Evolutionary conservation across 2,888 invertebrate species (phyloP).

Genomic region (Tipula helvola): DNA sequence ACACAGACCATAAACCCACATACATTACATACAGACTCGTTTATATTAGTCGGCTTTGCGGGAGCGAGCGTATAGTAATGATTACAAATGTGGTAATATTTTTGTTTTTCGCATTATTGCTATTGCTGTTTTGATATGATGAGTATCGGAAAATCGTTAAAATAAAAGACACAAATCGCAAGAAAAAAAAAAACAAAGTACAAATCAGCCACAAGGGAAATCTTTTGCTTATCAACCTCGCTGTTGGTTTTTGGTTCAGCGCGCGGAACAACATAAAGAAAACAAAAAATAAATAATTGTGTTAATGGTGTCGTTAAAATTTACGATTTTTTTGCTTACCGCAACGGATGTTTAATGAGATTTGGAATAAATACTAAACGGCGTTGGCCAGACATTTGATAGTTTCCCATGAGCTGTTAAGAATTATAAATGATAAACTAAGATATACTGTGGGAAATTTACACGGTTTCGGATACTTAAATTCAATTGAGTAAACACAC

Average conservation of each 20-base stretch:
- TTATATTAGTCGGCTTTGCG: background rate
- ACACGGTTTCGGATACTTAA: background rate
- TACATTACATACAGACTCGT: background rate
- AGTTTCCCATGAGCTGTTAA: background rate
- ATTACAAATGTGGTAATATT: background rate
- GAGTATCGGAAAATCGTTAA: background rate
- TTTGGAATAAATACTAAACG: background rate
- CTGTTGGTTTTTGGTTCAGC: background rate
- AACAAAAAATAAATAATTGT: background rate
- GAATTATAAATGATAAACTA: background rate
- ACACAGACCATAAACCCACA: background rate
- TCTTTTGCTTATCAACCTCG: background rate
- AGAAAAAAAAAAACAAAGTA: background rate
- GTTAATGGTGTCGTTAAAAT: background rate
- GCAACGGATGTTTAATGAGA: background rate
- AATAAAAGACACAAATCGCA: background rate
- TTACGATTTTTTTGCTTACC: background rate
- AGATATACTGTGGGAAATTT: background rate
- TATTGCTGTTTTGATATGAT: background rate
- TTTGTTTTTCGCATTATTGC: background rate
- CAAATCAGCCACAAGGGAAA: background rate
- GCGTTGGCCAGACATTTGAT: background rate
- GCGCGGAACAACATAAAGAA: background rate
- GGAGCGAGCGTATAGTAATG: background rate
- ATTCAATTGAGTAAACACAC: background rate